Conservation (phyloP, 2,888 invertebrate genomes). For the Phengaris alcon region DNA sequence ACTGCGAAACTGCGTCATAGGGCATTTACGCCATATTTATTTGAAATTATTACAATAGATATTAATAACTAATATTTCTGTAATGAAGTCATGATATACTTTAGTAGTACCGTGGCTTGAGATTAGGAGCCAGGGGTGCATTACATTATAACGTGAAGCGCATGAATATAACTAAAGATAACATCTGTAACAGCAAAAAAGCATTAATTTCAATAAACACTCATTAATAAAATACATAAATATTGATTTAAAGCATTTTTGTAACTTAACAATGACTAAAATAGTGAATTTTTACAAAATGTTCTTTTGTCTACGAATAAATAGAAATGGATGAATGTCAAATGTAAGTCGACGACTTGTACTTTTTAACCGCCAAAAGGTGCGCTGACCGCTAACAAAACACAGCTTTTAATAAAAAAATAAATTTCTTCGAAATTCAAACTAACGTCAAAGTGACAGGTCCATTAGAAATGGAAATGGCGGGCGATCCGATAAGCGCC, state of each 20-base stretch:
- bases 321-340: slow-evolving; percentile 1
- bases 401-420: slow-evolving; percentile 29
- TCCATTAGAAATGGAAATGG: slow-evolving; percentile 26
- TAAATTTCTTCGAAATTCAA: slow-evolving; percentile 25
- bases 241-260: slow-evolving; percentile 10
- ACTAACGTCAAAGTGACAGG: slow-evolving; percentile 26
- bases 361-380: slow-evolving; percentile 35
- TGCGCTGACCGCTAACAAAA: slow-evolving; percentile 40
- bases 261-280: slow-evolving; percentile 6
- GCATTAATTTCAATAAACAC: slow-evolving; percentile 3
- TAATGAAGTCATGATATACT: too few species aligned
- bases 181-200: not conserved
- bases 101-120: too few species aligned
- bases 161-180: not conserved
- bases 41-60: too few species aligned
- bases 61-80: too few species aligned
- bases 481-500: slow-evolving; percentile 19
- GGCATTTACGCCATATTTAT: too few species aligned
- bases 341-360: slow-evolving; percentile 23
- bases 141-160: not conserved
- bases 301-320: slow-evolving; percentile 1
- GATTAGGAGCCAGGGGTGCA: too few species aligned
- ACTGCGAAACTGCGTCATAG: too few species aligned
- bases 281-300: slow-evolving; percentile 15
- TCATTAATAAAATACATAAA: not conserved